Evolutionary conservation across 2,888 invertebrate species (phyloP).

Genomic region (Hybos culiciformis): DNA sequence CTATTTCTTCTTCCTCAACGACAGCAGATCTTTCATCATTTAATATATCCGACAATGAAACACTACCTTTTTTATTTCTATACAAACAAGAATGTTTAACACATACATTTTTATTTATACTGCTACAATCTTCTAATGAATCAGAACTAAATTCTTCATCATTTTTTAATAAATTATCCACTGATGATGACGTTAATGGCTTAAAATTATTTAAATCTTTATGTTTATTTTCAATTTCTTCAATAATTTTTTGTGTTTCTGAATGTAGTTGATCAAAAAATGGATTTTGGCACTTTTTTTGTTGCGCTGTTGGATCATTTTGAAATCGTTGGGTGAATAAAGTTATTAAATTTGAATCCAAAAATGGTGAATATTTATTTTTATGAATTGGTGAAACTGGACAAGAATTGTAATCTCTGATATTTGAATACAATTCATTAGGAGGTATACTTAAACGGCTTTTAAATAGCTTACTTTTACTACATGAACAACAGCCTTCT

Average conservation of each 20-base stretch:
- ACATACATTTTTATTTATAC: conserved; percentile 35
- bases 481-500: too few species aligned
- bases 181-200: conserved; percentile 17
- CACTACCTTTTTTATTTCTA: conserved; percentile 34
- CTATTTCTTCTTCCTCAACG: neutral
- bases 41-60: conserved; percentile 43
- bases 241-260: conserved; percentile 52
- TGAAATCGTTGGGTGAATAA: too few species aligned
- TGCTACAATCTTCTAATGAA: conserved; percentile 58
- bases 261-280: conserved; percentile 46
- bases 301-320: too few species aligned
- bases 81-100: conserved; percentile 9
- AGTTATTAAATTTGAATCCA: too few species aligned
- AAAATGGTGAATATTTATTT: too few species aligned
- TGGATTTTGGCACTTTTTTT: too few species aligned
- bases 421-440: too few species aligned
- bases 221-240: conserved; percentile 49
- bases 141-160: conserved; percentile 67
- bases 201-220: conserved; percentile 45
- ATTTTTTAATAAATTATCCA: conserved; percentile 19
- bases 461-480: too few species aligned
- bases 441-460: too few species aligned
- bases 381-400: conserved; percentile 74
- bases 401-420: conserved; percentile 59
- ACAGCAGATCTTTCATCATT: conserved; percentile 17